phyloP scores from a whole-genome alignment of 2,797 vertebrate species.

The Pantherophis alleghaniensis region DNA sequence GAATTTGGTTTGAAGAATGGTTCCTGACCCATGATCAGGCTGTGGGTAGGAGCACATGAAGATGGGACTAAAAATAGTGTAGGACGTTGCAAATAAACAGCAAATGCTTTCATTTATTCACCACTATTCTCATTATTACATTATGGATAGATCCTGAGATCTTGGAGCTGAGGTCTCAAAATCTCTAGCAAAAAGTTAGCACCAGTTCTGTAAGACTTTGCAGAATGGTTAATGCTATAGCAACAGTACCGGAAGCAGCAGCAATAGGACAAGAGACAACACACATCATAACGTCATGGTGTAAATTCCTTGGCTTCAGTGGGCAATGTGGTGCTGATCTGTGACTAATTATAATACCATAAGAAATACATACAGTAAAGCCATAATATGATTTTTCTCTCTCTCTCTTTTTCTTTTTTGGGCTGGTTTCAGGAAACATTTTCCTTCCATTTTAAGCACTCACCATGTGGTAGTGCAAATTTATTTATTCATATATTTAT shows the following conservation, averaged over 20 bases:
- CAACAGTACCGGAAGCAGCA: background rate
- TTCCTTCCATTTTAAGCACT: background rate
- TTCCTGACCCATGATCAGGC: background rate
- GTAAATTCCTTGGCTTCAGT: background rate
- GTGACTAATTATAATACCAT: slow-evolving; percentile 1
- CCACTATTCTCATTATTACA: background rate
- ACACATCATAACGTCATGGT: background rate
- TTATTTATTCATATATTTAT: background rate
- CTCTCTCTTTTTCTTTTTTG: background rate
- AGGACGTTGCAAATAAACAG: background rate
- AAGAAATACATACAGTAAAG: background rate
- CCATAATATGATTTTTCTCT: background rate
- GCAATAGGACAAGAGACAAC: background rate
- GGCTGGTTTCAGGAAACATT: slow-evolving; percentile 21
- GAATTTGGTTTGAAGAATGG: background rate
- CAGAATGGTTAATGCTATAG: slow-evolving; percentile 4
- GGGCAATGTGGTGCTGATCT: slow-evolving; percentile 5
- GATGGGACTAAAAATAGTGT: background rate
- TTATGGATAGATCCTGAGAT: background rate
- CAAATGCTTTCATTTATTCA: background rate
- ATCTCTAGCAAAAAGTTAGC: background rate
- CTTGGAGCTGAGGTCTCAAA: background rate
- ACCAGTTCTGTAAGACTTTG: background rate
- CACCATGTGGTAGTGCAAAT: background rate
- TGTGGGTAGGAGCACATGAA: background rate